Conservation (phyloP, 2,113 vertebrate genomes). For the Upupa epops region DNA sequence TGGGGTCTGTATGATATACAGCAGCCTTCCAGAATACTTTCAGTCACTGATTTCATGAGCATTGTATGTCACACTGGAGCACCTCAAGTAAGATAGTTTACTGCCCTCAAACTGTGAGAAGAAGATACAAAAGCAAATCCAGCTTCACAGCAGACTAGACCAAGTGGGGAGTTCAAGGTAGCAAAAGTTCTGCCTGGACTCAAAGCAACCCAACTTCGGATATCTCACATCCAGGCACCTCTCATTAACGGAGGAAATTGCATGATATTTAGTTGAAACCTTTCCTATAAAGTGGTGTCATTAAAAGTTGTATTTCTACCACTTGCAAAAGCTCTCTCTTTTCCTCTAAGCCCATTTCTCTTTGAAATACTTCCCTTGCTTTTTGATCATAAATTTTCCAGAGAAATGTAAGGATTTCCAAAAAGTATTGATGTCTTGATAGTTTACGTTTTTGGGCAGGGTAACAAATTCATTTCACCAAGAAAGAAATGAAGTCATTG, state of each 20-base stretch:
- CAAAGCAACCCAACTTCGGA: not conserved
- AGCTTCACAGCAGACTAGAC: not conserved
- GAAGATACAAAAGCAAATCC: not conserved
- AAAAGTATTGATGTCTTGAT: not conserved
- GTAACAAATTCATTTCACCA: not conserved
- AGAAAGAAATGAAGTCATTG: conserved; percentile 8
- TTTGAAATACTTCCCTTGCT: not conserved
- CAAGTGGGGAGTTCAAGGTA: not conserved
- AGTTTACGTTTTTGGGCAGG: not conserved
- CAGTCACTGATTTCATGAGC: conserved; percentile 30
- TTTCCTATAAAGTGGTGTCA: not conserved
- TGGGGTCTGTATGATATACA: conserved; percentile 13
- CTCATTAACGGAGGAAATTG: not conserved
- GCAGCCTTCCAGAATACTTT: conserved; percentile 45
- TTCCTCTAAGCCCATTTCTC: not conserved
- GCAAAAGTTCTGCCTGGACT: not conserved
- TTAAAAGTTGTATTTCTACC: not conserved
- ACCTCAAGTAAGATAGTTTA: not conserved
- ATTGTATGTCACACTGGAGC: conserved; percentile 16
- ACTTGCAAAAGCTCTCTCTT: not conserved
- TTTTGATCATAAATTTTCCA: not conserved
- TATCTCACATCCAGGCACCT: not conserved
- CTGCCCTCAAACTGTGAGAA: not conserved
- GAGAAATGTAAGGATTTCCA: not conserved
- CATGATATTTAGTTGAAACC: not conserved